Evolutionary conservation across 2,797 vertebrate genomes (phyloP).

Genomic region (Neosilurus hyrtlii): DNA sequence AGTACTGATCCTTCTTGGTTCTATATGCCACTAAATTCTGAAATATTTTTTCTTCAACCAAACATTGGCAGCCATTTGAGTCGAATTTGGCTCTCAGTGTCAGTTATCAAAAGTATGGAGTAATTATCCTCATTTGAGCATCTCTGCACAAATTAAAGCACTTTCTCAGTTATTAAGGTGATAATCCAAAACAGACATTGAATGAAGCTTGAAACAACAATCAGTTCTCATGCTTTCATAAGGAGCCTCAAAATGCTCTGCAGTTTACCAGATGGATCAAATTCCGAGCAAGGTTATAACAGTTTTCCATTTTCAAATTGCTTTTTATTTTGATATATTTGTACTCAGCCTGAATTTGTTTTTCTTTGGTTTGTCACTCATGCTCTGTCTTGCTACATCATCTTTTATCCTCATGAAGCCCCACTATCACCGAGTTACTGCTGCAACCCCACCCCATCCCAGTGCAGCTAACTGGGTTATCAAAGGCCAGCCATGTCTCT

Average conservation of each 20-base stretch:
- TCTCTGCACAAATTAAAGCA: constrained; percentile 57
- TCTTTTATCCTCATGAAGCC: too few species aligned
- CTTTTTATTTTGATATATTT: too few species aligned
- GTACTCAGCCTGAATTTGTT: too few species aligned
- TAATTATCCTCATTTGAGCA: constrained; percentile 38
- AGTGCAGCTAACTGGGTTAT: too few species aligned
- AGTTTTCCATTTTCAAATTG: too few species aligned
- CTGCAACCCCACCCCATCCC: too few species aligned
- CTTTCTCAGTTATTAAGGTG: constrained; percentile 60
- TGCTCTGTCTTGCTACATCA: too few species aligned
- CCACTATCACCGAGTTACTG: too few species aligned
- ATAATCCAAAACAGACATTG: constrained; percentile 43
- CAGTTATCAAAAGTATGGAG: constrained; percentile 46
- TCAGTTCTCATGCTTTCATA: neutral
- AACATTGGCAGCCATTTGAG: constrained; percentile 54
- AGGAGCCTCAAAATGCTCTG: neutral
- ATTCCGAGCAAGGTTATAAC: neutral
- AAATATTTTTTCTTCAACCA: constrained; percentile 4
- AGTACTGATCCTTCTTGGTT: neutral
- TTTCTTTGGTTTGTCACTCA: too few species aligned
- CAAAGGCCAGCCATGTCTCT: too few species aligned
- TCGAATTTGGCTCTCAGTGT: constrained; percentile 51
- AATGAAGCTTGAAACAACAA: neutral
- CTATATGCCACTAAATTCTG: constrained; percentile 18
- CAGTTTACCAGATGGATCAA: neutral